A percentile compares a stretch with the other conserved stretches of the same genome.
phyloP scores from a whole-genome alignment of 2,888 invertebrate genomes.

The Ypsolopha sequella region DNA sequence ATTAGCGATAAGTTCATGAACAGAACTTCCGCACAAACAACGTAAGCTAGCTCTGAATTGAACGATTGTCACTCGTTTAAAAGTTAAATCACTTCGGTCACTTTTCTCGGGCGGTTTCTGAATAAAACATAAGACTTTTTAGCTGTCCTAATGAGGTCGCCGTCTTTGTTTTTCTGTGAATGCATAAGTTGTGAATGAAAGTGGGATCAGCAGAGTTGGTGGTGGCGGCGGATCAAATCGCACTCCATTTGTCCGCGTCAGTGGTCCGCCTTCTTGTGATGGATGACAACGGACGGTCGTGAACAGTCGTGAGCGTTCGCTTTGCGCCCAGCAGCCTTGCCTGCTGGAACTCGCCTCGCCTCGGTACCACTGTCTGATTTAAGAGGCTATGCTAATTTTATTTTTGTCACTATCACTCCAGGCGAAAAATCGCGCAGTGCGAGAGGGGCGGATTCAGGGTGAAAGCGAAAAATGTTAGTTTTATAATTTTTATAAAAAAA shows the following conservation, averaged over 20 bases:
- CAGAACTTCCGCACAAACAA: background rate
- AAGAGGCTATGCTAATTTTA: no score
- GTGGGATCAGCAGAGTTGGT: slow-evolving; percentile 34
- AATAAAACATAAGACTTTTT: slow-evolving; percentile 64
- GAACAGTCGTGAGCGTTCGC: slow-evolving; percentile 21
- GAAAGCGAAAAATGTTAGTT: no score
- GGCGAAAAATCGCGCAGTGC: no score
- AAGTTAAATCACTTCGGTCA: slow-evolving; percentile 61
- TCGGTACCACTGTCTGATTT: slow-evolving; percentile 20
- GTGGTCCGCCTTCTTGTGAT: slow-evolving; percentile 35
- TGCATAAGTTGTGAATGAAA: slow-evolving; percentile 62
- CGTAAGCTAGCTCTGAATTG: slow-evolving; percentile 28
- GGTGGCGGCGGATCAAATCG: slow-evolving; percentile 55
- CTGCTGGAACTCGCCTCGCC: background rate
- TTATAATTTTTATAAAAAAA: no score
- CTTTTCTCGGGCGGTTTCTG: slow-evolving; percentile 38
- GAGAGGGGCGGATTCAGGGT: no score
- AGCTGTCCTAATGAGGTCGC: slow-evolving; percentile 52
- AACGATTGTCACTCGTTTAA: slow-evolving; percentile 58
- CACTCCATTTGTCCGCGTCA: slow-evolving; percentile 67
- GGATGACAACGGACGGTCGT: slow-evolving; percentile 39
- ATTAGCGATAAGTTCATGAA: background rate
- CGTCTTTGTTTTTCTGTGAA: slow-evolving; percentile 55
- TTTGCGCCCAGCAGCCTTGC: slow-evolving; percentile 11
- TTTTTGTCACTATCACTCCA: no score